Base-by-base conservation (phyloP, 1,140 invertebrate genomes). In the Drosophila tani region DNA sequence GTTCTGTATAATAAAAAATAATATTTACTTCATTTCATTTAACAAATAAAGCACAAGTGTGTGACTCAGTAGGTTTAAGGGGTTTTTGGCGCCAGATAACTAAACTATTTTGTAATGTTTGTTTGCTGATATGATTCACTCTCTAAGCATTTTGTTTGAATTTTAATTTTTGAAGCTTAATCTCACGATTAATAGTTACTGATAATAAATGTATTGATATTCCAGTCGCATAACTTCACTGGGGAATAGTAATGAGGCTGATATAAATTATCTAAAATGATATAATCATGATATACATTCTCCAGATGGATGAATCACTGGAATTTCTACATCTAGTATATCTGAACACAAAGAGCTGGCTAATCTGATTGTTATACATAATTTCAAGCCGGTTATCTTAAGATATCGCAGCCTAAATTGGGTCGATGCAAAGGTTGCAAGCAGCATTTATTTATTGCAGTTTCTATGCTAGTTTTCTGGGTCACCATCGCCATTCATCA, bases 1-100 rank as follows among this genome's bases (percentile, higher is more conserved):
- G 59, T 94, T 95, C 97, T 98, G 43, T 43, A 21, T 14, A 24
- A 4, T 24, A 24, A 24, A 24, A 21, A 24, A 24, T 24, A 24
- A 24, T 24, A 24, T 24, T 24, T 3, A 24, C 3, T 24, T 24
- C 2, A 24, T 24, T 24, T 24, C 21, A 24, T 24, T 24, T 3
- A 24, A 24, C 21, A 24, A 24, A 24, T 24, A 24, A 24, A n/a
- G 27, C 35, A 2, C 3, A 59, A 59, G 14, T 59, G 12, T 21
- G 17, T 62, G 62, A 65, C 38, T 62, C 55, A 64, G 38, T 29
- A 41, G 6, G 15, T 41, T 15, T 17, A 15, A 38, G 38, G 12
- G 1, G 5, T 35, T 40, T 27, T 41, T 55, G 41, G 24, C 12
- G 24, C 2, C 2, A 14, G 46, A 51, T 59, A 64, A 29, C 14